Conservation (phyloP, 2,113 vertebrate species). For the Aramus guarauna region DNA sequence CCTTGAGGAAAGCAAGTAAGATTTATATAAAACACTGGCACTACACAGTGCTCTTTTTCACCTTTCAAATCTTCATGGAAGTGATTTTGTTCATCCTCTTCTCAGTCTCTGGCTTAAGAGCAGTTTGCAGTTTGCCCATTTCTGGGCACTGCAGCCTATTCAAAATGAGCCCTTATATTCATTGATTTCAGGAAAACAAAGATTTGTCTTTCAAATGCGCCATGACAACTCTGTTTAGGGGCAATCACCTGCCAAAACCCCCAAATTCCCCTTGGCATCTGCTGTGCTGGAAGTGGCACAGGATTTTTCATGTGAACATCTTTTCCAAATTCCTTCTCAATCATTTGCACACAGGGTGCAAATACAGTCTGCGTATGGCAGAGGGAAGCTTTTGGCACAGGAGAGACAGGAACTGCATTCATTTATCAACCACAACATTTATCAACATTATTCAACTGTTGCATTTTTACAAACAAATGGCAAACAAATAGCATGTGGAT, state of each 20-base stretch:
- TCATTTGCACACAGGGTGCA: background rate
- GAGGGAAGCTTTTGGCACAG: background rate
- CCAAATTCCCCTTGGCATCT: background rate
- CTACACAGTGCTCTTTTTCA: background rate
- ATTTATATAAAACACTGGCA: background rate
- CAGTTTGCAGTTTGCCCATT: background rate
- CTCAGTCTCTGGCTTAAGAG: background rate
- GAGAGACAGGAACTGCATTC: background rate
- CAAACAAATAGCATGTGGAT: background rate
- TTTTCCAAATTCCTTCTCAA: constrained; percentile 4
- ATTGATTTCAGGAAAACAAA: background rate
- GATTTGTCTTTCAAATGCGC: background rate
- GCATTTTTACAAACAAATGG: background rate
- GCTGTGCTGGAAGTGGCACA: background rate
- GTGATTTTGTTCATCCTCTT: background rate
- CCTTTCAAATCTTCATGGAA: background rate
- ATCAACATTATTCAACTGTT: background rate
- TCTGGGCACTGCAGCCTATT: background rate
- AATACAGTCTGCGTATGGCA: background rate
- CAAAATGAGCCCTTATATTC: background rate
- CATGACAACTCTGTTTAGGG: background rate
- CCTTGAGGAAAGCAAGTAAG: background rate
- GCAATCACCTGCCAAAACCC: background rate
- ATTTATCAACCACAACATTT: background rate
- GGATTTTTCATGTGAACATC: background rate